Evolutionary conservation across 2,113 vertebrate genomes (phyloP).

Genomic region (Malurus melanocephalus): DNA sequence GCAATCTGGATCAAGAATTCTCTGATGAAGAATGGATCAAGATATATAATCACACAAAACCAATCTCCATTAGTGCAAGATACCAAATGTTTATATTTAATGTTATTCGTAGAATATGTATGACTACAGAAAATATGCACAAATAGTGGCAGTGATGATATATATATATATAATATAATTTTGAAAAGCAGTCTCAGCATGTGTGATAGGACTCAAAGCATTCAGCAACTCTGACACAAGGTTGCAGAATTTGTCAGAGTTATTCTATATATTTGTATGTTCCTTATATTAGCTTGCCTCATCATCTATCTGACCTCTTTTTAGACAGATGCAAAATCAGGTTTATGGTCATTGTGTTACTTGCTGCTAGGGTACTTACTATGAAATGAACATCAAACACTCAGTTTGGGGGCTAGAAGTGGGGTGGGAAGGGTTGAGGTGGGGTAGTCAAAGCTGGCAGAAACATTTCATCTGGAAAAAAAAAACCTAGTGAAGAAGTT

Average conservation of each 20-base stretch:
- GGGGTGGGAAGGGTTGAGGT: not conserved
- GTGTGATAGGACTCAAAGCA: not conserved
- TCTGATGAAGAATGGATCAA: slow-evolving; percentile 58
- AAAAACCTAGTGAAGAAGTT: not conserved
- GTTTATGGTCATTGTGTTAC: not conserved
- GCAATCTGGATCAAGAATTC: slow-evolving; percentile 43
- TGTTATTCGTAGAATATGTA: slow-evolving; percentile 60
- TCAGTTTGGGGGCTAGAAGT: fast-evolving
- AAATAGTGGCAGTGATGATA: slow-evolving; percentile 35
- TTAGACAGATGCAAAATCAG: not conserved
- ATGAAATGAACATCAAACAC: not conserved
- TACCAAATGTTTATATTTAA: slow-evolving; percentile 54
- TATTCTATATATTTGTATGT: not conserved
- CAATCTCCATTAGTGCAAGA: slow-evolving; percentile 55
- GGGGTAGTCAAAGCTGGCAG: not conserved
- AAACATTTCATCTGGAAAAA: not conserved
- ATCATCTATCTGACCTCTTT: not conserved
- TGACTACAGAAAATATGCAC: not conserved
- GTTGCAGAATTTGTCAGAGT: not conserved
- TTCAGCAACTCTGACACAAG: not conserved
- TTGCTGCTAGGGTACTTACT: not conserved
- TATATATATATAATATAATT: slow-evolving; percentile 19
- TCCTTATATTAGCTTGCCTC: not conserved
- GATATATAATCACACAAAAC: slow-evolving; percentile 53
- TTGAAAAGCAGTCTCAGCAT: not conserved